phyloP scores from a whole-genome alignment of 2,888 invertebrate species.

The Nephrocerus scutellatus region DNA sequence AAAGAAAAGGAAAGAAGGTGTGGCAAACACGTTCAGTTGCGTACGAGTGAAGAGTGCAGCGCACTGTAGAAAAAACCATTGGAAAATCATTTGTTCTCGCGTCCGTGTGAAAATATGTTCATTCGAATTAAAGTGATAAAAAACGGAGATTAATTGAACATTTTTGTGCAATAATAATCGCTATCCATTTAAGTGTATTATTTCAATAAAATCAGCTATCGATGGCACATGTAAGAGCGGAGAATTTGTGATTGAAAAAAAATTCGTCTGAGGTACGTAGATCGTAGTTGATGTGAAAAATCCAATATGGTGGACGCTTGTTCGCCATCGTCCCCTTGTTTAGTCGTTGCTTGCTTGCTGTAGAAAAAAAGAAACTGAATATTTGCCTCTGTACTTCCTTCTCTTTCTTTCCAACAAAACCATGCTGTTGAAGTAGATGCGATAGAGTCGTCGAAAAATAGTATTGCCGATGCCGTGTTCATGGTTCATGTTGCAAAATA shows the following conservation, averaged over 20 bases:
- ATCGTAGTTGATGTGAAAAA: constrained; percentile 39
- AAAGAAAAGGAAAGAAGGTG: constrained; percentile 17
- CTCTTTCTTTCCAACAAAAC: too few relatives aligned
- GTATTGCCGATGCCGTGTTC: too few relatives aligned
- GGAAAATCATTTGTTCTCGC: constrained; percentile 16
- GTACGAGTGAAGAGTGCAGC: constrained; percentile 22
- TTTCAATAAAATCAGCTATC: constrained; percentile 40
- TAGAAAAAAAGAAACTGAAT: too few relatives aligned
- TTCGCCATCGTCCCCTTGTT: constrained; percentile 49
- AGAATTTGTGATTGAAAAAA: constrained; percentile 59
- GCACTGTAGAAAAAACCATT: constrained; percentile 9
- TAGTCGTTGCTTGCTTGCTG: constrained; percentile 43
- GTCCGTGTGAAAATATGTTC: constrained; percentile 21
- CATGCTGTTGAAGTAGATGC: too few relatives aligned
- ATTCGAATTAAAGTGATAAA: constrained; percentile 17
- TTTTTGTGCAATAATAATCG: constrained; percentile 18
- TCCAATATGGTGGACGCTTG: constrained; percentile 41
- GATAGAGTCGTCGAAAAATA: too few relatives aligned
- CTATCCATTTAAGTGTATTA: constrained; percentile 23
- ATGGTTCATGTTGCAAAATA: too few relatives aligned
- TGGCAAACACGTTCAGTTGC: constrained; percentile 19
- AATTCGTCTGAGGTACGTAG: constrained; percentile 53
- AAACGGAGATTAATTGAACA: constrained; percentile 20
- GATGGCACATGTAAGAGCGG: constrained; percentile 54
- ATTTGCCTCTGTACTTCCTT: too few relatives aligned